These are phyloP conservation scores for Cheilosia variabilis DNA, from an alignment of 2,888 invertebrate species.

Conservation along the genomic window DNA sequence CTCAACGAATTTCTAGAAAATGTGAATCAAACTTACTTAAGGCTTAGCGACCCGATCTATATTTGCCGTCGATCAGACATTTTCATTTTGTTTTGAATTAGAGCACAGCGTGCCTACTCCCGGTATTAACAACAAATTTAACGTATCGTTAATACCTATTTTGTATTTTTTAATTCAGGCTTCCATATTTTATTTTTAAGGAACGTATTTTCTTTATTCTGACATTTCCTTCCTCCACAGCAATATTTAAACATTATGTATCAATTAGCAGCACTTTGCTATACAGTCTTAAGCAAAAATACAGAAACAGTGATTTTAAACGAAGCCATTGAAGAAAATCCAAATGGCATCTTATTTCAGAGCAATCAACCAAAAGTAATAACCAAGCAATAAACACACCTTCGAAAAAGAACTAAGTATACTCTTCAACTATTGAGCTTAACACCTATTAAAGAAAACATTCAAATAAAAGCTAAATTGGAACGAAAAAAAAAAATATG, in stretches of 20 bases:
- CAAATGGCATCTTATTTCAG: constrained; percentile 44
- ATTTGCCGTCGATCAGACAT: no score
- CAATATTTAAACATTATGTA: constrained; percentile 10
- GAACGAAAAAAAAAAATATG: constrained; percentile 25
- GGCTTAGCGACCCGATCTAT: no score
- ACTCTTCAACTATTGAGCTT: constrained; percentile 70
- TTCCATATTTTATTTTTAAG: no score
- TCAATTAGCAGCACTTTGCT: constrained; percentile 17
- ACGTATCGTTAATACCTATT: no score
- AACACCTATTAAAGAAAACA: constrained; percentile 55
- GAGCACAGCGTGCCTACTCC: no score
- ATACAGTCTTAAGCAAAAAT: constrained; percentile 9
- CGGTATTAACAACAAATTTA: no score
- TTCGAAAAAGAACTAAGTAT: constrained; percentile 18
- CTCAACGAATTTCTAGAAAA: no score
- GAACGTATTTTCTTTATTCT: no score
- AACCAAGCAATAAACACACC: constrained; percentile 28
- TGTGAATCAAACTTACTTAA: no score
- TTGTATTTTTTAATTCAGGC: no score
- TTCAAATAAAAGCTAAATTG: constrained; percentile 21
- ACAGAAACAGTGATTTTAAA: constrained; percentile 46
- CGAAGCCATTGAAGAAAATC: constrained; percentile 38
- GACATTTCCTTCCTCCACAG: constrained; percentile 26
- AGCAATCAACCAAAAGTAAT: constrained; percentile 52
- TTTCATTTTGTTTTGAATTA: no score